Conservation (phyloP, 1,140 invertebrate genomes). For the Lanistes nyassanus region DNA sequence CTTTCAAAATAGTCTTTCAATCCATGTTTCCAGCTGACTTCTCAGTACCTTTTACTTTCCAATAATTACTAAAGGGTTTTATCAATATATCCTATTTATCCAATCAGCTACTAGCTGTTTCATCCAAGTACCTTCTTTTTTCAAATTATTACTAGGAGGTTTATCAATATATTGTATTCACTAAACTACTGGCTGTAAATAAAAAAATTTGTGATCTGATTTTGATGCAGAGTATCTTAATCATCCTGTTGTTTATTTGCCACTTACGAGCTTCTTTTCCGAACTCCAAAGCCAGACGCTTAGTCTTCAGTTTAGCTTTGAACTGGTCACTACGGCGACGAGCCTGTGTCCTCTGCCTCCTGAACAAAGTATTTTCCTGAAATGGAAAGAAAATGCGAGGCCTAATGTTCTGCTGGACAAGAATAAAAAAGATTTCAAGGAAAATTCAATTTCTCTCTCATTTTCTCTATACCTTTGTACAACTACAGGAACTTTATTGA, state of each 20-base stretch:
- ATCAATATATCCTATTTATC: too few species aligned
- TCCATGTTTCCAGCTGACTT: too few species aligned
- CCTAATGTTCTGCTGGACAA: too few species aligned
- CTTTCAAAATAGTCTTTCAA: too few species aligned
- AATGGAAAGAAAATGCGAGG: background rate
- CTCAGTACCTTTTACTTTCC: too few species aligned
- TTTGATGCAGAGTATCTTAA: background rate
- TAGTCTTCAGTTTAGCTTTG: conserved; percentile 38
- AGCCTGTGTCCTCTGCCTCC: conserved; percentile 42
- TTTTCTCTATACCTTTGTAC: background rate
- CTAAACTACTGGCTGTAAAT: background rate
- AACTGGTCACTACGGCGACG: conserved; percentile 42
- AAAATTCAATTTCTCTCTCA: background rate
- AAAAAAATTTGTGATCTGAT: background rate
- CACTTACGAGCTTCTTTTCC: conserved; percentile 51
- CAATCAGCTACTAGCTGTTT: too few species aligned
- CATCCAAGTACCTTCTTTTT: background rate
- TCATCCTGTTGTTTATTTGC: background rate
- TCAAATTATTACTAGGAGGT: background rate
- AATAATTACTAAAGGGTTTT: too few species aligned
- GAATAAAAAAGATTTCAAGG: background rate
- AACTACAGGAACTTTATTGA: too few species aligned
- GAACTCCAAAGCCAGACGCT: conserved; percentile 47
- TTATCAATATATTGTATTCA: background rate
- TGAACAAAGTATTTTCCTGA: conserved; percentile 46